phyloP scores from a whole-genome alignment of 2,113 vertebrate genomes.

The Melanerpes formicivorus region DNA sequence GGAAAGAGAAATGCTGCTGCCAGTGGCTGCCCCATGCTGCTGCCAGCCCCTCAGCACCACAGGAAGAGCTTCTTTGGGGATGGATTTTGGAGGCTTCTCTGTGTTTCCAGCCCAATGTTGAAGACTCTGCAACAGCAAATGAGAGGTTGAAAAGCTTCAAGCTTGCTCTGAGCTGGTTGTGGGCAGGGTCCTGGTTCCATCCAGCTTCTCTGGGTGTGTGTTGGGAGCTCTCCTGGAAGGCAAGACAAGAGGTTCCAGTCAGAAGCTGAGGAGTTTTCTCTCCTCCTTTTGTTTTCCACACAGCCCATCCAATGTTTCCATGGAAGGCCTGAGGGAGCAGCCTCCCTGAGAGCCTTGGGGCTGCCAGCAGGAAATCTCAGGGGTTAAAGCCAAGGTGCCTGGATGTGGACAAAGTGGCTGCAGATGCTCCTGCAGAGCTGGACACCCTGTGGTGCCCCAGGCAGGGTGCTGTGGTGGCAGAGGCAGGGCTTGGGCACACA shows the following conservation, averaged over 20 bases:
- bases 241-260: not conserved
- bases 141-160: fast-evolving
- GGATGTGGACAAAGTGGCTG: not conserved
- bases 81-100: fast-evolving
- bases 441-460: fast-evolving
- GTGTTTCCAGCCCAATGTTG: not conserved
- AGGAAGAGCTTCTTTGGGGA: fast-evolving
- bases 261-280: not conserved
- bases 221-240: not conserved
- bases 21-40: not conserved
- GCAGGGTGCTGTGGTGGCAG: not conserved
- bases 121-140: fast-evolving
- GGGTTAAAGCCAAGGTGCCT: too few relatives aligned
- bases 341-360: not conserved
- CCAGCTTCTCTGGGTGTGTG: fast-evolving
- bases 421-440: fast-evolving
- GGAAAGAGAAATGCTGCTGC: not conserved
- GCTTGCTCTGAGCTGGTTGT: not conserved
- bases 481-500: fast-evolving
- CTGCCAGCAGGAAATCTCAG: fast-evolving
- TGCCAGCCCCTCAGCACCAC: fast-evolving
- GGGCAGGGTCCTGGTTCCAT: not conserved
- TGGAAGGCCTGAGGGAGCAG: not conserved
- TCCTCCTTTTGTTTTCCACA: not conserved
- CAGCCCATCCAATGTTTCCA: fast-evolving